phyloP scores from a whole-genome alignment of 2,888 invertebrate genomes.

The Cheilosia variabilis region DNA sequence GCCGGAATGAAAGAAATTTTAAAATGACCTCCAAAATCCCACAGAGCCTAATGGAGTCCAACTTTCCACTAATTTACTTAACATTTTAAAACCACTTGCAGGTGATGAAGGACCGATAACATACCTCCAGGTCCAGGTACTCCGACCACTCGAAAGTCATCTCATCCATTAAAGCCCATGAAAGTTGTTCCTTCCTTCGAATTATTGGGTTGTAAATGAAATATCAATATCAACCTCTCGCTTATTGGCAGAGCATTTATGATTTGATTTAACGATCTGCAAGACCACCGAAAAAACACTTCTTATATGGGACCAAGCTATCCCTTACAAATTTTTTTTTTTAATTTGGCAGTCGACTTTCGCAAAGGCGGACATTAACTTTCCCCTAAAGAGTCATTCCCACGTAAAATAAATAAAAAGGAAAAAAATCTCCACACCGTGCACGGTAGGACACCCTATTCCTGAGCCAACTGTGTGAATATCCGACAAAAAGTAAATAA shows the following conservation, averaged over 20 bases:
- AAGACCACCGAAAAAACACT: conserved; percentile 7
- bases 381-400: neutral
- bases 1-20: no score
- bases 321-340: neutral
- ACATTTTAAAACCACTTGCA: no score
- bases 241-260: neutral
- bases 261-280: neutral
- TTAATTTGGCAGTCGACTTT: neutral
- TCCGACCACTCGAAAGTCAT: neutral
- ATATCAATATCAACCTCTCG: neutral
- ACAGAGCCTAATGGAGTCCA: no score
- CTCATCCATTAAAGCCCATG: neutral
- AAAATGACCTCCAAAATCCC: no score
- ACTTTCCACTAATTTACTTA: no score
- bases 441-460: conserved; percentile 9
- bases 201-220: neutral
- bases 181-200: neutral
- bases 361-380: neutral
- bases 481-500: conserved; percentile 22
- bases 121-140: no score
- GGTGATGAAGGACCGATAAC: no score
- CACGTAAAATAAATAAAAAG: conserved; percentile 7
- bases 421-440: neutral
- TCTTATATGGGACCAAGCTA: neutral
- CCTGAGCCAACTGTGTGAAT: conserved; percentile 36